Evolutionary conservation across 1,140 invertebrate species (phyloP), one percentile per base, ranked within the genome.

Genomic region (Elysia chlorotica): DNA sequence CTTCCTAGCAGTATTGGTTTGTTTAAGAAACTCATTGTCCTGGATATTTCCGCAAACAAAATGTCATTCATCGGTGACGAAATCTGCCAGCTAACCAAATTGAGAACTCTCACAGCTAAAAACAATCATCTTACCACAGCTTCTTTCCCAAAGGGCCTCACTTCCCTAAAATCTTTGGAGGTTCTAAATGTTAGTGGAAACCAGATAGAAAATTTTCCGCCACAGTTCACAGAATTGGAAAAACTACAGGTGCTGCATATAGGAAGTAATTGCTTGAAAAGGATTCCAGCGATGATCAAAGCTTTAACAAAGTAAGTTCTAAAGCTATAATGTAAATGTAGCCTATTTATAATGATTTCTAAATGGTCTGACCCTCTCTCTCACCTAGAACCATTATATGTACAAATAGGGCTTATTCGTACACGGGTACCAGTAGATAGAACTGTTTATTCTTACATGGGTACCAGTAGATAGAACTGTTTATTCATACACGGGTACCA

Each of bases 141-240:
- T 61, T 92, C 92, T 3, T 87, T 99, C 71, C 95, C 96, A 0
- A 98, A 98, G 87, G 91, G 92, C 73, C 93, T 98, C 80, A 89
- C 88, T 30, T 78, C 87, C 21, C 86, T 90, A 23, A 81, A 84
- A 23, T 87, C 83, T 2, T 86, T 99, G 0, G 91, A 92, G 82
- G 94, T 96, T 84, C 82, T 99, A 0, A 98, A 98, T 89, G 89
- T 99, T 21, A 96, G 95, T 88, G 96, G 96, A 21, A 99, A 99
- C 89, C 87, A 90, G 38, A 88, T 99, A 35, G 92, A 90, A 21
- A 89, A 91, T 33, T 93, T 99, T 83, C 97, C 96, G 3, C 91
- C 92, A 76, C 95, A 96, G 88, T 87, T 98, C 62, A 90, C 96
- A 33, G 92, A 96, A 74, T 85, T 98, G 67, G 81, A 84, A 3